These are phyloP conservation scores for Eupithecia pulchellata DNA, from an alignment of 2,888 invertebrate genomes.

Conservation along the genomic window DNA sequence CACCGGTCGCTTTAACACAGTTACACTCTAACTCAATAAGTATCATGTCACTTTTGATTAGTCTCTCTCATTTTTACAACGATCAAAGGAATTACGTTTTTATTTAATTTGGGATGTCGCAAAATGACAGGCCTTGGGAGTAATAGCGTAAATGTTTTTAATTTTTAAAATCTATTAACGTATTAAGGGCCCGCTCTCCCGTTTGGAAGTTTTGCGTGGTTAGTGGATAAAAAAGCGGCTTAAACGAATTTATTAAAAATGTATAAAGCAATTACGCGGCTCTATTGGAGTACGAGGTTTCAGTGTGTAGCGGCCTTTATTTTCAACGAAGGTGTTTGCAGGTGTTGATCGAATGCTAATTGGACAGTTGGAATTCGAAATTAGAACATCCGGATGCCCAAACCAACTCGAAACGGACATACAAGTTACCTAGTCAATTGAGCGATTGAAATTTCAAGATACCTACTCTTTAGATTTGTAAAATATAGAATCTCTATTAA, in stretches of 20 bases:
- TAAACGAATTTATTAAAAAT: constrained; percentile 82
- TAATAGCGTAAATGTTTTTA: constrained; percentile 76
- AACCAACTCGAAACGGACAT: neutral
- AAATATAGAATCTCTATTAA: neutral
- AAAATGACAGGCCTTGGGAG: constrained; percentile 68
- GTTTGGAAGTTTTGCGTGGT: constrained; percentile 58
- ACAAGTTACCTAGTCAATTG: neutral
- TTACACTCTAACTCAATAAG: constrained; percentile 82
- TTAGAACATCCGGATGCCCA: neutral
- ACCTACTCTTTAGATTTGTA: neutral
- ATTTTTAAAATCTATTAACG: constrained; percentile 82
- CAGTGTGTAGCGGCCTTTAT: constrained; percentile 33
- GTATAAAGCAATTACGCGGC: constrained; percentile 75
- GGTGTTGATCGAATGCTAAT: constrained; percentile 1
- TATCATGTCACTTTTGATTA: constrained; percentile 85
- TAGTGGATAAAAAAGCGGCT: constrained; percentile 75
- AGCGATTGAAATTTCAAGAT: neutral
- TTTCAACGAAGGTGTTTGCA: constrained; percentile 26
- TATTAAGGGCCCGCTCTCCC: constrained; percentile 56
- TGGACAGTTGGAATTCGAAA: constrained; percentile 7
- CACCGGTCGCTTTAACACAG: constrained; percentile 77
- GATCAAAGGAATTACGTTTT: constrained; percentile 75
- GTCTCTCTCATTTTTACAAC: constrained; percentile 69
- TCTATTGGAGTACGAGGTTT: constrained; percentile 46
- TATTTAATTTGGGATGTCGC: constrained; percentile 67